phyloP scores from a whole-genome alignment of 2,113 vertebrate species.

The Epinephelus lanceolatus region DNA sequence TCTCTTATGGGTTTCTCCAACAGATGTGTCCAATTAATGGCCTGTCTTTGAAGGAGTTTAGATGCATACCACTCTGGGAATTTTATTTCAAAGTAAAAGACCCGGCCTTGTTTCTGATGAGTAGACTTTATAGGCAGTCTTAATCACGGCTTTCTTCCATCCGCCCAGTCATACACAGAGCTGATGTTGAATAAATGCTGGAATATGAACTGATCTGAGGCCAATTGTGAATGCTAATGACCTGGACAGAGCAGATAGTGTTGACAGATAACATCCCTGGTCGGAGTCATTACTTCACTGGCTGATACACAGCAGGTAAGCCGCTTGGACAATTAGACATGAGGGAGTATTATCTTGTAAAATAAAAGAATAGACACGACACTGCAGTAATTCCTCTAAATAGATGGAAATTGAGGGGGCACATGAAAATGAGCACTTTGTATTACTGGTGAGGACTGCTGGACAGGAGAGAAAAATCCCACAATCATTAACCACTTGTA shows the following conservation, averaged over 20 bases:
- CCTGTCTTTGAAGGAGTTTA: constrained; percentile 73
- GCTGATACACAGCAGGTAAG: constrained; percentile 33
- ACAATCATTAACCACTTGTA: constrained; percentile 50
- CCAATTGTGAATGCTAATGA: constrained; percentile 59
- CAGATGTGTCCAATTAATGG: constrained; percentile 81
- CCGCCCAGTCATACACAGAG: constrained; percentile 22
- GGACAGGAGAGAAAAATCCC: constrained; percentile 27
- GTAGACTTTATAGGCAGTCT: constrained; percentile 52
- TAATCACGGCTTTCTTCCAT: constrained; percentile 51
- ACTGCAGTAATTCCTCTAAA: constrained; percentile 39
- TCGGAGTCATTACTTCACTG: constrained; percentile 41
- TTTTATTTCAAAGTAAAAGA: constrained; percentile 74
- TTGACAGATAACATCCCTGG: constrained; percentile 32
- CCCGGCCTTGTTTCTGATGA: constrained; percentile 48
- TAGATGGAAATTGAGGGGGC: background rate
- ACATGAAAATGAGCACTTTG: constrained; percentile 14
- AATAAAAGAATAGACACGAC: constrained; percentile 41
- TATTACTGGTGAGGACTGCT: background rate
- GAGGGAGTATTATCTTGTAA: constrained; percentile 20
- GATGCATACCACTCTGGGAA: constrained; percentile 66
- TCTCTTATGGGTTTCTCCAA: constrained; percentile 69
- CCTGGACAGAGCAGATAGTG: constrained; percentile 20
- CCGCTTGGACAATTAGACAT: constrained; percentile 46
- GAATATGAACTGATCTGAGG: constrained; percentile 44
- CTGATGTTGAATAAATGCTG: constrained; percentile 33